A percentile compares a stretch with the other conserved stretches of the same genome.
phyloP scores from a whole-genome alignment of 2,797 vertebrate genomes.

The Agapornis canus region DNA sequence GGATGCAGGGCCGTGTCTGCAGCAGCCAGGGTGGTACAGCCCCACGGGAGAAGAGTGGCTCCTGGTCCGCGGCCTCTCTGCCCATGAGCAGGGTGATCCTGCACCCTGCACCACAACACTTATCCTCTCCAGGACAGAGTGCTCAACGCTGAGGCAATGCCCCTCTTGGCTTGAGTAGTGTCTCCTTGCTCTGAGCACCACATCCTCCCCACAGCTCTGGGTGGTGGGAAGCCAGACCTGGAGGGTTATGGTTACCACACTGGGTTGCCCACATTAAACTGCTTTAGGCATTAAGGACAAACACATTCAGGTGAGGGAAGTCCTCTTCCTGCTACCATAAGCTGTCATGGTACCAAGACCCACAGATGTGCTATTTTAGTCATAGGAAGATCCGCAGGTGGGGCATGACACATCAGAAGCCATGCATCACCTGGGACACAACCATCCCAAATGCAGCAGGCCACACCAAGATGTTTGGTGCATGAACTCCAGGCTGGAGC shows the following conservation, averaged over 20 bases:
- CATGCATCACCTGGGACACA: background rate
- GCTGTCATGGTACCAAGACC: background rate
- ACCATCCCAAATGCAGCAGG: background rate
- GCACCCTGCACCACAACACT: accelerated
- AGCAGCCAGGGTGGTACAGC: accelerated
- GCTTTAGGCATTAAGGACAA: background rate
- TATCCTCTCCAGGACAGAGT: background rate
- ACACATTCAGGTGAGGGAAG: background rate
- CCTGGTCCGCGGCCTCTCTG: background rate
- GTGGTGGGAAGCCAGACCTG: background rate
- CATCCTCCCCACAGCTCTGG: background rate
- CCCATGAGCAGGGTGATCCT: accelerated
- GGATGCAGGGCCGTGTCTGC: background rate
- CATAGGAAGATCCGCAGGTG: background rate
- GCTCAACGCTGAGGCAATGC: accelerated
- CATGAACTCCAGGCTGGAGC: background rate
- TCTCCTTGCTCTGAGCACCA: background rate
- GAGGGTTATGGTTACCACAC: background rate
- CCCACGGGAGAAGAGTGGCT: accelerated
- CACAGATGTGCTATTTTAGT: background rate
- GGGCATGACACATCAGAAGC: accelerated
- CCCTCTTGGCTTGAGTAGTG: accelerated
- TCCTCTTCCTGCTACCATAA: background rate
- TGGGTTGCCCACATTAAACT: background rate
- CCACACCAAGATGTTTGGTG: background rate